These are phyloP conservation scores for Potorous gilbertii DNA, from an alignment of 2,797 vertebrate species.

Conservation along the genomic window DNA sequence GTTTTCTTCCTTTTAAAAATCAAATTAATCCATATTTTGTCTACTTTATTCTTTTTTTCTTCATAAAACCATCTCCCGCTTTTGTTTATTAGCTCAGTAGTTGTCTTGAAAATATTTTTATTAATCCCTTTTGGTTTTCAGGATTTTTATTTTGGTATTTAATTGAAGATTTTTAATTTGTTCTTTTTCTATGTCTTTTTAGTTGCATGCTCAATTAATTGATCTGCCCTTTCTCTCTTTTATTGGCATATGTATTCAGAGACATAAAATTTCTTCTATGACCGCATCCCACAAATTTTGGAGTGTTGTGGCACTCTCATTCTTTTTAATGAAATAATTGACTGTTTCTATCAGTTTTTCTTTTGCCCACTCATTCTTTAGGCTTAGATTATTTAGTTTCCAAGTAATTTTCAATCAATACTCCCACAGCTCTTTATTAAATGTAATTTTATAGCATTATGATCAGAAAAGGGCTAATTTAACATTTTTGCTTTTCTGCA, in stretches of 20 bases:
- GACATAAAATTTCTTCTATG: not conserved
- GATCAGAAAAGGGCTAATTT: not conserved
- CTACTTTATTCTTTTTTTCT: not conserved
- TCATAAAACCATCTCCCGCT: not conserved
- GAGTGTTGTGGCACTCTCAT: not conserved
- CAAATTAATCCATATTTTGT: not conserved
- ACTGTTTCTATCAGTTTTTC: not conserved
- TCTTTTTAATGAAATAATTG: not conserved
- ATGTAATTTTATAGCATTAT: not conserved
- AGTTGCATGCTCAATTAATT: not conserved
- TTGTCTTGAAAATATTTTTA: not conserved
- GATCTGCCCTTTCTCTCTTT: not conserved
- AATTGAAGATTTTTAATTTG: not conserved
- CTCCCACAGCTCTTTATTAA: not conserved
- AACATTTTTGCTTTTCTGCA: not conserved
- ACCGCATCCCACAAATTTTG: not conserved
- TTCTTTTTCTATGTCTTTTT: not conserved
- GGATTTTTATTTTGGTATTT: not conserved
- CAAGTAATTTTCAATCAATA: not conserved
- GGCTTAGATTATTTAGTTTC: not conserved
- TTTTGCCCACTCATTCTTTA: not conserved
- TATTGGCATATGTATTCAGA: not conserved
- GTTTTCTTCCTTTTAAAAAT: not conserved
- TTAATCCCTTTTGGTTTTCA: not conserved
- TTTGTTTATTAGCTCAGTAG: not conserved